Evolutionary conservation across 2,888 invertebrate genomes (phyloP), one percentile per base, ranked within the genome.

Genomic region (Sericinus montela): DNA sequence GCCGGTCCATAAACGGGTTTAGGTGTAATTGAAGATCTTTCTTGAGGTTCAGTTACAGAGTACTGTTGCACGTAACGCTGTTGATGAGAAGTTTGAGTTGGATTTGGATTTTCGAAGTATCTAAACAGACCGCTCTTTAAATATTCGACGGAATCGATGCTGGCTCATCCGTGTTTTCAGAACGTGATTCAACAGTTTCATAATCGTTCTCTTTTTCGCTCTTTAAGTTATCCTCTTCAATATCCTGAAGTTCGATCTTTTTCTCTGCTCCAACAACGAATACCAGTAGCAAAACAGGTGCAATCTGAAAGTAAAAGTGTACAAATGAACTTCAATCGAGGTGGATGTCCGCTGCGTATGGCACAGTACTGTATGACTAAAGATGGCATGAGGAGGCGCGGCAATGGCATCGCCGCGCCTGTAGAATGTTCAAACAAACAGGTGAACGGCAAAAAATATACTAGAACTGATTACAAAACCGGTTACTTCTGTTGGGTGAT

Each of bases 171-270:
- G 62, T 13, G 55, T 48, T 7, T 1, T 64, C 61, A 30, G 75
- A 76, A 6, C 19, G 13, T 0, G 71, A 52, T 51, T 76, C 35
- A 13, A n/a, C 49, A 3, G 8, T 75, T 0, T 75, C 77, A 8
- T 60, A 50, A 1, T 80, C 63, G 48, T 73, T 76, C 58, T 83
- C 81, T 55, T 86, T 84, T 72, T 93, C 92, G 58, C 89, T 90
- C 44, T 90, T 90, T 45, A 92, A 72, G 63, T 92, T 93, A 62
- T 94, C 94, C 29, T 91, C 90, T 68, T 95, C 94, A 55, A 94
- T 93, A 73, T 94, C 94, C 70, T 94, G 93, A 40, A 94, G 80
- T 58, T 93, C 91, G 49, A 94, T 90, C 75, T 93, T 93, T 68
- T 91, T 90, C 48, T 92, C 91, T 36, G 81, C 85, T 60, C 65